Evolutionary conservation across 1,140 invertebrate genomes (phyloP), one percentile per base, ranked within the genome.

Genomic region (Globodera rostochiensis): DNA sequence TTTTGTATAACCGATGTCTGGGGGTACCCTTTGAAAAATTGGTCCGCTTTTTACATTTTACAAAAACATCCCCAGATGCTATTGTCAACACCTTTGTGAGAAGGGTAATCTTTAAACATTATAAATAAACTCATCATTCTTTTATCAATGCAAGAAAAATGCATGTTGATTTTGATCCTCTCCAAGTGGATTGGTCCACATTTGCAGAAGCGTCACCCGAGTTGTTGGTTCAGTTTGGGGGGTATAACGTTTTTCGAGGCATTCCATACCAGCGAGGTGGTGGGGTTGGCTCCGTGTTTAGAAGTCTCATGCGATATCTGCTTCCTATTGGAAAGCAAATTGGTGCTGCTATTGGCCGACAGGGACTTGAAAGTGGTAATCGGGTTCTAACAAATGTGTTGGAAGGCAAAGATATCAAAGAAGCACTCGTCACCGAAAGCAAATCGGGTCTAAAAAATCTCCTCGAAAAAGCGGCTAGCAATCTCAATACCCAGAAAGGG

Each of bases 101-200:
- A 8, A 36, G 36, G 36, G 36, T 36, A 36, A 36, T 36, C 36
- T 36, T 36, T 36, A 36, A 36, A 36, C 36, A 15, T 13, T 71
- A 71, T 71, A 71, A 71, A 71, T 71, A 71, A 46, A 13, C 47
- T 25, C 6, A 71, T 9, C 1, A 25, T 45, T 71, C 9, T 45
- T 11, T 71, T 71, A 11, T 25, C 25, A 25, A 25, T 25, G 1
- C 36, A 45, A 6, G 7, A 9, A 71, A 71, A 8, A 71, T 71
- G 69, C 69, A 71, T 71, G 47, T 71, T 71, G 69, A 71, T 15
- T 71, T 71, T 71, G 69, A 71, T 71, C 69, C 69, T 11, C 11
- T 46, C 36, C 1, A 36, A 3, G 36, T 73, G 15, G 6, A 73
- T 73, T 73, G 73, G 73, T 73, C 73, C 47, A 25, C 73, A 21